Conservation (phyloP, 2,113 vertebrate species). For the Takifugu bimaculatus region DNA sequence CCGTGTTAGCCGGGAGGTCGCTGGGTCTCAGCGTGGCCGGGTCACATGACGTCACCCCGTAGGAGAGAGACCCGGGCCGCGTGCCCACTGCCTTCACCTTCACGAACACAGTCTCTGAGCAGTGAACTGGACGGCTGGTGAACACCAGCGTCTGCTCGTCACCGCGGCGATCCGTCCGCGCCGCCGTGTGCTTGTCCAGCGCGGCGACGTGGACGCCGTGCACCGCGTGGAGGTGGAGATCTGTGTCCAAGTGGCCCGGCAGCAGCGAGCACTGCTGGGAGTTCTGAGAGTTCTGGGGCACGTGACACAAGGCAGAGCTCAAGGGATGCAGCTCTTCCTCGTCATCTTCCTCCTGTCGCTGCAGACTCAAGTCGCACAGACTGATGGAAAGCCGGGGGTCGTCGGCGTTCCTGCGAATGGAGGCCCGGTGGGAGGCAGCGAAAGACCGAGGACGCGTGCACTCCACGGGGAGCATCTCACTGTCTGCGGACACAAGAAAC, state of each 20-base stretch:
- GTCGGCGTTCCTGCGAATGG: conserved; percentile 75
- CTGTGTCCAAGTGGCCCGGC: conserved; percentile 80
- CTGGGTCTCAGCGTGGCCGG: conserved; percentile 80
- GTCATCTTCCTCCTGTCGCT: conserved; percentile 70
- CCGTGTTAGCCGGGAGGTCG: conserved; percentile 84
- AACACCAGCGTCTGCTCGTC: conserved; percentile 89
- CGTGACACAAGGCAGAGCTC: conserved; percentile 75
- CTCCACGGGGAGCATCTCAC: conserved; percentile 84
- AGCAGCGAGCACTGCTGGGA: conserved; percentile 85
- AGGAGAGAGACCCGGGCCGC: conserved; percentile 75
- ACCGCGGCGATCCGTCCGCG: conserved; percentile 79
- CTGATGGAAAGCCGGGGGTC: conserved; percentile 85
- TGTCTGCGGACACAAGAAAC: conserved; percentile 73
- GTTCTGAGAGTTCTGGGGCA: conserved; percentile 91
- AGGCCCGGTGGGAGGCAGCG: conserved; percentile 79
- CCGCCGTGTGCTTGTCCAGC: conserved; percentile 85
- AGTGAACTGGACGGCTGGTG: conserved; percentile 82
- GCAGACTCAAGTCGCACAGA: conserved; percentile 86
- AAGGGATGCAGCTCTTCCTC: conserved; percentile 67
- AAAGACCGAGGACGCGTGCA: conserved; percentile 83
- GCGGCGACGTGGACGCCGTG: conserved; percentile 80
- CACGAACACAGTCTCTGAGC: conserved; percentile 84
- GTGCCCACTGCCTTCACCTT: conserved; percentile 78
- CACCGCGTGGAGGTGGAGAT: conserved; percentile 86
- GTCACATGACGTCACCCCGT: conserved; percentile 88